A percentile compares a stretch with the other conserved stretches of the same genome.
Evolutionary conservation across 2,113 vertebrate genomes (phyloP).

Genomic region (Barnardius zonarius): DNA sequence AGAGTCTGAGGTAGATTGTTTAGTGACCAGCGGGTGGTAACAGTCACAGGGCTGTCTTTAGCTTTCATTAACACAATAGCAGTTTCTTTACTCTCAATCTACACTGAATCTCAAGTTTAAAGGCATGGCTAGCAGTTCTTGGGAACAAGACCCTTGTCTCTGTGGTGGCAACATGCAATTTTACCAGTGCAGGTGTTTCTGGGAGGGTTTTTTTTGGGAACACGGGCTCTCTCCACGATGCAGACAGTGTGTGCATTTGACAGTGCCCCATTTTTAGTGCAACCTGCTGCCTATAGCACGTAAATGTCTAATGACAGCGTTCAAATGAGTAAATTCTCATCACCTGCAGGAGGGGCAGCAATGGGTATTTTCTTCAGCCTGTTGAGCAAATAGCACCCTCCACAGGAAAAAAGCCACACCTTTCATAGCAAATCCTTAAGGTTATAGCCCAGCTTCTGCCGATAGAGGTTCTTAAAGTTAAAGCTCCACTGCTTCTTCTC

Average conservation of each 20-base stretch:
- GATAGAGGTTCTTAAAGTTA: constrained; percentile 51
- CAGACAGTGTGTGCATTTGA: constrained; percentile 53
- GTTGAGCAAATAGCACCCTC: constrained; percentile 66
- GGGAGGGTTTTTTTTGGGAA: constrained; percentile 46
- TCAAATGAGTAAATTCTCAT: constrained; percentile 72
- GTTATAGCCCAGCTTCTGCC: constrained; percentile 70
- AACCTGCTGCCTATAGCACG: constrained; percentile 65
- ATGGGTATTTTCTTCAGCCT: constrained; percentile 65
- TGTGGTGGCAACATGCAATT: constrained; percentile 69
- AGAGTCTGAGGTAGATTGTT: constrained; percentile 85
- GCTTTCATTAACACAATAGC: constrained; percentile 75
- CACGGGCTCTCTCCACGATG: constrained; percentile 61
- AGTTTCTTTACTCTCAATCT: constrained; percentile 76
- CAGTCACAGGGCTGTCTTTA: constrained; percentile 72
- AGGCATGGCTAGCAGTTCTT: constrained; percentile 73
- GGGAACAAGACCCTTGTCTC: constrained; percentile 68
- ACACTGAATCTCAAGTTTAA: constrained; percentile 75
- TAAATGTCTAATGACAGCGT: constrained; percentile 55
- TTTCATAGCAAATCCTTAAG: constrained; percentile 70
- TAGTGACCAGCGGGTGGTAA: constrained; percentile 71
- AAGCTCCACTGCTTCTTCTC: constrained; percentile 66
- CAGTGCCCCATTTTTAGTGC: constrained; percentile 52
- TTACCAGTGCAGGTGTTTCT: constrained; percentile 63
- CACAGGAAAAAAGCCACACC: constrained; percentile 71
- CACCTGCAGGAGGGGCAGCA: constrained; percentile 69